These are phyloP conservation scores for Pandemis heparana DNA, from an alignment of 2,888 invertebrate genomes.

Conservation along the genomic window DNA sequence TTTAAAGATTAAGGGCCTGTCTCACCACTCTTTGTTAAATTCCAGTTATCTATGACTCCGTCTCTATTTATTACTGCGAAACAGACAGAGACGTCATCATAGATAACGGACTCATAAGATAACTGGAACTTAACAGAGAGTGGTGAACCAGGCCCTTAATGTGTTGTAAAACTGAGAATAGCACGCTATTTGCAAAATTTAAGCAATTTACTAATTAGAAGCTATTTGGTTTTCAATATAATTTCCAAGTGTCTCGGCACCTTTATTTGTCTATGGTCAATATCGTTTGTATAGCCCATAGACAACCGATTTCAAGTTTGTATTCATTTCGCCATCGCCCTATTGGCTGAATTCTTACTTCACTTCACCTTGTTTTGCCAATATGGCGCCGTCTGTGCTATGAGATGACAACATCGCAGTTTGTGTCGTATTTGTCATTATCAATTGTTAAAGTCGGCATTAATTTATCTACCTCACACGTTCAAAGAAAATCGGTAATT, in stretches of 20 bases:
- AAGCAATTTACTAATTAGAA: too few relatives aligned
- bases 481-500: conserved; percentile 70
- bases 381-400: conserved; percentile 85
- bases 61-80: too few relatives aligned
- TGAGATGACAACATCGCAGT: conserved; percentile 86
- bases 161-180: too few relatives aligned
- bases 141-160: too few relatives aligned
- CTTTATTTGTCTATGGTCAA: background rate
- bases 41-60: too few relatives aligned
- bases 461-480: conserved; percentile 73
- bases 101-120: too few relatives aligned
- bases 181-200: too few relatives aligned
- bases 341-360: conserved; percentile 39
- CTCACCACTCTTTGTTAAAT: too few relatives aligned
- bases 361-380: conserved; percentile 69
- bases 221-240: too few relatives aligned
- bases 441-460: conserved; percentile 63
- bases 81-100: too few relatives aligned
- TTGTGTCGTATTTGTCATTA: conserved; percentile 80
- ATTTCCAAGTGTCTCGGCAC: background rate
- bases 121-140: too few relatives aligned
- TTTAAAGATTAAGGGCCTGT: too few relatives aligned
- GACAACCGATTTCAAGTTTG: conserved; percentile 29
- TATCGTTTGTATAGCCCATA: conserved; percentile 9
- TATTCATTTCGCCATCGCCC: conserved; percentile 37